Evolutionary conservation across 2,888 invertebrate genomes (phyloP).

Genomic region (Agapetus fuscipes): DNA sequence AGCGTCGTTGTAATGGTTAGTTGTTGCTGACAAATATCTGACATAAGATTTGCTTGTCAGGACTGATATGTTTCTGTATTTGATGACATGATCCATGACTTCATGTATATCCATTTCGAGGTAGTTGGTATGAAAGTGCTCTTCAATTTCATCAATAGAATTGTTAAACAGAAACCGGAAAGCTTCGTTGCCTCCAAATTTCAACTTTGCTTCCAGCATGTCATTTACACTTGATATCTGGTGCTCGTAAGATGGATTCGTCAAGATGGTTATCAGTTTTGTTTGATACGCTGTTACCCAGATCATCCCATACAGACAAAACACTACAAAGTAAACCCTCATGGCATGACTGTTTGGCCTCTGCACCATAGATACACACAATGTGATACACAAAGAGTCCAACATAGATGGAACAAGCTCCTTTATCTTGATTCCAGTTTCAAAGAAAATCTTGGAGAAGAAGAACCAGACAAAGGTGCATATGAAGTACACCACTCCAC

Average conservation of each 20-base stretch:
- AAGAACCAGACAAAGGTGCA: conserved; percentile 17
- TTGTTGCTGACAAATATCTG: conserved; percentile 23
- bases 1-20: conserved; percentile 23
- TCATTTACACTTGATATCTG: conserved; percentile 14
- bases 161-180: conserved; percentile 18
- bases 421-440: conserved; percentile 16
- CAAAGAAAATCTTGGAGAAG: conserved; percentile 8
- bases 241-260: conserved; percentile 15
- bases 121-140: conserved; percentile 14
- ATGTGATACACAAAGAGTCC: conserved; percentile 15
- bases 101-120: conserved; percentile 16
- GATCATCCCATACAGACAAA: conserved; percentile 18
- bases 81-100: conserved; percentile 16
- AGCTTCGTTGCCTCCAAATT: conserved; percentile 19
- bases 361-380: conserved; percentile 11
- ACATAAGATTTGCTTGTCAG: conserved; percentile 25
- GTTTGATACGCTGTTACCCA: conserved; percentile 19
- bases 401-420: conserved; percentile 8
- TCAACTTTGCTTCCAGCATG: conserved; percentile 12
- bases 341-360: conserved; percentile 15
- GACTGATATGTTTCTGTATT: conserved; percentile 14
- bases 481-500: conserved; percentile 12
- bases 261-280: conserved; percentile 17
- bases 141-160: conserved; percentile 16
- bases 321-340: conserved; percentile 15